Conservation (phyloP, 2,113 vertebrate species). For the Chloroceryle aenea region DNA sequence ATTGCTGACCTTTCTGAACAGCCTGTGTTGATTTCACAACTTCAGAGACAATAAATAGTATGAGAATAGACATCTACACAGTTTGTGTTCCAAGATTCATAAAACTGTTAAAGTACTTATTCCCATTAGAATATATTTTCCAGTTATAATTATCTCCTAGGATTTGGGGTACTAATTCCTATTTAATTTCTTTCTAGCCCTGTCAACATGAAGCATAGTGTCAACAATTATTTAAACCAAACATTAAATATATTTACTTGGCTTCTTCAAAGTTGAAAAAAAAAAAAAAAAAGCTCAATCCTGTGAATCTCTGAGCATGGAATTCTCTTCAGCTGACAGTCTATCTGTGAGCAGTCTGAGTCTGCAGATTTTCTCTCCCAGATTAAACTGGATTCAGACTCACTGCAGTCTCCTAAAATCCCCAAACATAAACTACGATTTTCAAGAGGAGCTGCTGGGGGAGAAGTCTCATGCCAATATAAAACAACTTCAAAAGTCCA, state of each 20-base stretch:
- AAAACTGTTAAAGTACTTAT: not conserved
- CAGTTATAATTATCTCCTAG: not conserved
- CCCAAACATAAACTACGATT: not conserved
- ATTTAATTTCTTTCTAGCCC: not conserved
- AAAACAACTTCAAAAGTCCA: not conserved
- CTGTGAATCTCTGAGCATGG: not conserved
- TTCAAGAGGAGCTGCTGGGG: not conserved
- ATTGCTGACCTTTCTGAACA: not conserved
- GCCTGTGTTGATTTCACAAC: constrained; percentile 16
- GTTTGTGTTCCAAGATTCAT: not conserved
- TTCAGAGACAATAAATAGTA: not conserved
- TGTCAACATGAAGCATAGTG: not conserved
- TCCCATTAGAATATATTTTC: not conserved
- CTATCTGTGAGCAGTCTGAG: not conserved
- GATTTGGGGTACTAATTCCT: not conserved
- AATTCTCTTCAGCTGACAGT: not conserved
- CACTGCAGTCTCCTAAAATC: constrained; percentile 30
- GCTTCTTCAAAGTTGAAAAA: not conserved
- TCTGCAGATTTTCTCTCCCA: not conserved
- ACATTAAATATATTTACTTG: constrained; percentile 3
- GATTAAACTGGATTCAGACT: constrained; percentile 7
- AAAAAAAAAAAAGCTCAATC: not conserved
- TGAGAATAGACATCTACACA: not conserved
- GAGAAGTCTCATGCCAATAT: not conserved
- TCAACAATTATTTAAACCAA: not conserved